Evolutionary conservation across 2,797 vertebrate genomes (phyloP).

Genomic region (Pipistrellus pygmaeus): DNA sequence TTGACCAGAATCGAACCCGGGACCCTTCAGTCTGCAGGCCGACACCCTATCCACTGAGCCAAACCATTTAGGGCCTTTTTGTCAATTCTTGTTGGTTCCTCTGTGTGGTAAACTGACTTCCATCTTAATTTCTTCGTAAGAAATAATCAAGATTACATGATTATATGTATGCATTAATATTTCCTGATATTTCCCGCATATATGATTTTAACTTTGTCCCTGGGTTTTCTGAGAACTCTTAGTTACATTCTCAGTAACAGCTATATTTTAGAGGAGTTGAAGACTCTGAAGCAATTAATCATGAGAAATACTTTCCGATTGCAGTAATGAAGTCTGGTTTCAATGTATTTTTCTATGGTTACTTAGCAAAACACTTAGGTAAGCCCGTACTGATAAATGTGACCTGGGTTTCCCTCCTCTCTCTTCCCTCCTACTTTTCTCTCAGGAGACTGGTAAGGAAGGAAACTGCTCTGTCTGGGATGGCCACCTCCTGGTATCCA

Average conservation of each 20-base stretch:
- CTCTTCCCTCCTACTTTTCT: not conserved
- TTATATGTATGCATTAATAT: not conserved
- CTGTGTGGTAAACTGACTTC: not conserved
- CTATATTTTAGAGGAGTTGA: conserved; percentile 43
- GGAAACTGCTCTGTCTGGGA: not conserved
- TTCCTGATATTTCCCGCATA: not conserved
- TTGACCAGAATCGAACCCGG: no score
- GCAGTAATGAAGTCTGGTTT: conserved; percentile 41
- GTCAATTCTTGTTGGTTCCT: not conserved
- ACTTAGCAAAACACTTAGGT: conserved; percentile 41
- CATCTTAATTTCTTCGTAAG: not conserved
- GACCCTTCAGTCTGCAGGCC: no score
- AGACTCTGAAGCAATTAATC: conserved; percentile 54
- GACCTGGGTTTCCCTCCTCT: not conserved
- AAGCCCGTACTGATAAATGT: not conserved
- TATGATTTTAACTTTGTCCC: conserved; percentile 38
- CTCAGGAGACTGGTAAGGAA: not conserved
- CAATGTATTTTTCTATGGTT: not conserved
- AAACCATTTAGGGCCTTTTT: not conserved
- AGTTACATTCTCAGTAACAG: not conserved
- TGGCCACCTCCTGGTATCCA: not conserved
- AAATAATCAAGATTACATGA: not conserved
- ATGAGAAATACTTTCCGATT: conserved; percentile 55
- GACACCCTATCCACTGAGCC: no score
- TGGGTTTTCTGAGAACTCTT: conserved; percentile 49